A percentile compares a stretch with the other conserved stretches of the same genome.
phyloP scores from a whole-genome alignment of 2,113 vertebrate genomes.

The Centrocercus urophasianus region DNA sequence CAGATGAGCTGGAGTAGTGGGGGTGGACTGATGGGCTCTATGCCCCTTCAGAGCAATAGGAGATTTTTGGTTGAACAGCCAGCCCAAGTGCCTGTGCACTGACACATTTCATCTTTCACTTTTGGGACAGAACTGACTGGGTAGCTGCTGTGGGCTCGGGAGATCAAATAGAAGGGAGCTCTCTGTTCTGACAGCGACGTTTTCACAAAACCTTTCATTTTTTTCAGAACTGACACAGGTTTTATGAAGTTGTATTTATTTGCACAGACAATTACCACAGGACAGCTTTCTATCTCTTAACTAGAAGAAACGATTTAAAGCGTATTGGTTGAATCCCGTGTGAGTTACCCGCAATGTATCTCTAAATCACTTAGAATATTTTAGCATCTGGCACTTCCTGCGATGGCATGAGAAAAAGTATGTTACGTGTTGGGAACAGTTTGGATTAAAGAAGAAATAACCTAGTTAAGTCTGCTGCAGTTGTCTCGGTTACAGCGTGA shows the following conservation, averaged over 20 bases:
- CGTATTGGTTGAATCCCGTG: background rate
- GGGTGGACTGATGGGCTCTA: background rate
- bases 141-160: background rate
- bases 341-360: constrained; percentile 9
- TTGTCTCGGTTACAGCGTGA: background rate
- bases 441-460: constrained; percentile 52
- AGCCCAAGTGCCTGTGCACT: background rate
- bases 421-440: constrained; percentile 40
- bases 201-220: background rate
- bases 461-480: background rate
- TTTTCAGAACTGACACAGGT: constrained; percentile 3
- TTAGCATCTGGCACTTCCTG: constrained; percentile 41
- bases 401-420: background rate
- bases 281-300: constrained; percentile 2
- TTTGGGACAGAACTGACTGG: background rate
- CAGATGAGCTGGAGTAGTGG: background rate
- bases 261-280: background rate
- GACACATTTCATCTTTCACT: background rate
- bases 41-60: background rate
- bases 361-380: constrained; percentile 62
- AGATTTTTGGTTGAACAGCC: constrained; percentile 1
- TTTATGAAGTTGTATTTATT: constrained; percentile 18
- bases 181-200: background rate
- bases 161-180: background rate
- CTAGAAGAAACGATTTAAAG: constrained; percentile 23